Evolutionary conservation across 2,113 vertebrate genomes (phyloP), one percentile per base, ranked within the genome.

Genomic region (Catharus minimus): DNA sequence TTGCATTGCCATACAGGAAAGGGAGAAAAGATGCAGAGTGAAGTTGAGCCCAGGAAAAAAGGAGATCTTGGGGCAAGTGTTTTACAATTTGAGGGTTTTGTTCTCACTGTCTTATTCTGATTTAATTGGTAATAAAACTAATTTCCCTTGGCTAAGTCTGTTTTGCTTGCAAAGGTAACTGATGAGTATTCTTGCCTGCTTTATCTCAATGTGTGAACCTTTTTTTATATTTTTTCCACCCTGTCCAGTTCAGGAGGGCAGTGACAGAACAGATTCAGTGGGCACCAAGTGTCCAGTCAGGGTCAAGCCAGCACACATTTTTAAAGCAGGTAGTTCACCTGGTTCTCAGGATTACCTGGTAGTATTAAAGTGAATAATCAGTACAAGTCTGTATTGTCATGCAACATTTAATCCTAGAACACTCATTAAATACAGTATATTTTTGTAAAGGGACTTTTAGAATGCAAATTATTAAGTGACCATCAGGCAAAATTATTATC

Each of bases 191-290:
- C 28, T 12, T 3, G 6, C 3, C 5, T 67, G n/a, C 23, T 53
- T 33, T 18, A 39, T 46, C 24, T n/a, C 1, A 0, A n/a, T 0
- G 0, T 46, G 28, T 46, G 28, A 46, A 28, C 6, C 9, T 33
- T 53, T 52, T 7, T 3, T 30, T 28, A 5, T 27, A 23, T 27
- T 30, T 81, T 64, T 24, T 33, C 10, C 46, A 15, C 12, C 15
- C 9, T 39, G 2, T 24, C 10, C 49, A 20, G 9, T 16, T 71
- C 15, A 58, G 30, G 15, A 58, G 14, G 11, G 12, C 1, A 0
- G 21, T 52, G 15, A 46, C 5, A 41, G n/a, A 68, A 66, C 5
- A 30, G 11, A 19, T 28, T 74, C 7, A 7, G 13, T 41, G 61
- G 21, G 38, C 4, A 41, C 2, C 15, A 8, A 4, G 3, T 14